Conservation (phyloP, 2,797 vertebrate genomes). For the Falco columbarius region DNA sequence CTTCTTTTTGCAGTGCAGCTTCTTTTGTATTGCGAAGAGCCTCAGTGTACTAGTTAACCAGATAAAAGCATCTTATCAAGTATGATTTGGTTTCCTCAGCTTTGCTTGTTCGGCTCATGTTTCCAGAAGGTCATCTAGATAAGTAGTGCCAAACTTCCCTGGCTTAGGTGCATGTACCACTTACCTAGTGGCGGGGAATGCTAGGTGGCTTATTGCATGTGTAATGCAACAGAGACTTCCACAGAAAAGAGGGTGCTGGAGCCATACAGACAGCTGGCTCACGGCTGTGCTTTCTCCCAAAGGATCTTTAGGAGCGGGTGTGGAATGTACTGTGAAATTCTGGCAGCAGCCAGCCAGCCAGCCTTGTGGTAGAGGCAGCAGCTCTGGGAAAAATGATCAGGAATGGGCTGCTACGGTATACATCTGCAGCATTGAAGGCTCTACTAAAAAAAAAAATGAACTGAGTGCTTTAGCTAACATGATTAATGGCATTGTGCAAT, state of each 20-base stretch:
- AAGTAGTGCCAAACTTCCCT: neutral
- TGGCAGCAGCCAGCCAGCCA: neutral
- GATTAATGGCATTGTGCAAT: neutral
- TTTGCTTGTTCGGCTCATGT: neutral
- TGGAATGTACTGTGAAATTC: constrained; percentile 49
- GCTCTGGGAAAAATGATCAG: neutral
- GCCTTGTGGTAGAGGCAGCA: neutral
- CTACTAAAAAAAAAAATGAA: neutral
- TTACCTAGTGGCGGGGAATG: neutral
- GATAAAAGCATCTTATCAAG: neutral
- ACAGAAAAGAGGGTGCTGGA: neutral
- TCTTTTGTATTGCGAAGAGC: neutral
- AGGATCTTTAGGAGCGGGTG: neutral
- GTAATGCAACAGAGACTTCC: neutral
- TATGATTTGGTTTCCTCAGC: neutral
- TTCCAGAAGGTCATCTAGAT: neutral
- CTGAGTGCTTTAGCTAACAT: neutral
- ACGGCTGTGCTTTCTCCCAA: constrained; percentile 10
- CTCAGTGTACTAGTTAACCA: neutral
- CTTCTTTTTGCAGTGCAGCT: neutral
- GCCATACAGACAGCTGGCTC: constrained; percentile 1
- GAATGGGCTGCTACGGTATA: neutral
- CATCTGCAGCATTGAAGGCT: neutral
- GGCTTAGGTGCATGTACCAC: neutral
- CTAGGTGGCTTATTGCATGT: neutral